Percentiles rank a stretch among this genome's conserved stretches.
phyloP scores from a whole-genome alignment of 2,888 invertebrate genomes.

The Hemaris fuciformis region DNA sequence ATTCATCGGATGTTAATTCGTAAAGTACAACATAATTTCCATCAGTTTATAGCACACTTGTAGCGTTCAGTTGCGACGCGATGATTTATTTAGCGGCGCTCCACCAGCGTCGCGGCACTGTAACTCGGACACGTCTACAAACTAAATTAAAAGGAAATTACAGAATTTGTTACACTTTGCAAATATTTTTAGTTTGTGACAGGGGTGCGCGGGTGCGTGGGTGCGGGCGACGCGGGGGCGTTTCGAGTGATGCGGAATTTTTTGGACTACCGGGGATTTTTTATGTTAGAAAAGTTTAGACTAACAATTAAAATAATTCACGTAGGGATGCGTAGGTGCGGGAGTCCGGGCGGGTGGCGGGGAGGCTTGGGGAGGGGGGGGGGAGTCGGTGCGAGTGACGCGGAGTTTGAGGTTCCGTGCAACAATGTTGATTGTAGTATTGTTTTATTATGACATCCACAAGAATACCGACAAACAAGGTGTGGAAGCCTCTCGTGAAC shows the following conservation, averaged over 20 bases:
- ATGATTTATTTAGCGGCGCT: neutral
- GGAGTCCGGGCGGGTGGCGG: too few relatives aligned
- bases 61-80: neutral
- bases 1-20: neutral
- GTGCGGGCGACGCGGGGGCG: neutral
- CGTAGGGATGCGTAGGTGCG: too few relatives aligned
- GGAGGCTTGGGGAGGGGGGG: neutral
- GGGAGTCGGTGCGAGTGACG: neutral
- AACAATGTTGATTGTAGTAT: neutral
- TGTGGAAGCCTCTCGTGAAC: neutral
- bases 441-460: neutral
- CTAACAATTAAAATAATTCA: neutral
- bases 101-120: neutral
- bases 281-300: neutral
- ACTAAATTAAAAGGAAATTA: neutral
- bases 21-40: neutral
- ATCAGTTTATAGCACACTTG: neutral
- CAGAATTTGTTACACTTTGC: neutral
- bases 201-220: neutral
- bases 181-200: neutral
- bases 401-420: neutral
- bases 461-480: neutral
- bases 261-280: too few relatives aligned
- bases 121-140: neutral
- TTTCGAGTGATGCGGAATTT: too few relatives aligned